Evolutionary conservation across 2,888 invertebrate genomes (phyloP).

Genomic region (Euclidia mi): DNA sequence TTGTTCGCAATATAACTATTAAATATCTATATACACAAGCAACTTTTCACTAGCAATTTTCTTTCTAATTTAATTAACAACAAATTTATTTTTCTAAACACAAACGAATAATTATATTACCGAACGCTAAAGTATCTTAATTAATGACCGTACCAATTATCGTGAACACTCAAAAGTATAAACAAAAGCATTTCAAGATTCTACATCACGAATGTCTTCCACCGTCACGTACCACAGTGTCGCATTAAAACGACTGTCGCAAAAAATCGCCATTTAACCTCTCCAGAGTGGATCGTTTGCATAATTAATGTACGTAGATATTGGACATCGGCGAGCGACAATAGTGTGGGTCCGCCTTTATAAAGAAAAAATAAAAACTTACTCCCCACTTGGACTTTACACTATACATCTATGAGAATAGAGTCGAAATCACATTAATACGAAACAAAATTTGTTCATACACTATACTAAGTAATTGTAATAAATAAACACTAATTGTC

Average conservation of each 20-base stretch:
- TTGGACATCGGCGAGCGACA: constrained; percentile 66
- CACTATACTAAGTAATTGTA: constrained; percentile 19
- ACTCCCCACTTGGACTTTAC: constrained; percentile 8
- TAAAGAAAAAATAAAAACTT: constrained; percentile 37
- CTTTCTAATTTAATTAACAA: too few relatives aligned
- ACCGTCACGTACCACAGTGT: constrained; percentile 70
- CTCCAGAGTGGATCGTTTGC: constrained; percentile 72
- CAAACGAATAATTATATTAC: too few relatives aligned
- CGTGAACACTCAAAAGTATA: constrained; percentile 14
- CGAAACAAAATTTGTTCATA: constrained; percentile 17
- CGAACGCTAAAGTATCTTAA: too few relatives aligned
- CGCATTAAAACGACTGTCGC: constrained; percentile 68
- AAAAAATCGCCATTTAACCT: constrained; percentile 67
- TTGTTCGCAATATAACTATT: too few relatives aligned
- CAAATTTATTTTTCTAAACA: too few relatives aligned
- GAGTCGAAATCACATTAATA: constrained; percentile 2
- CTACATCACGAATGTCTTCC: constrained; percentile 52
- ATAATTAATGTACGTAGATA: constrained; percentile 78
- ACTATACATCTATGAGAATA: constrained; percentile 1
- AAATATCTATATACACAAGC: too few relatives aligned
- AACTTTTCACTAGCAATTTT: too few relatives aligned
- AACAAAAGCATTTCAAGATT: constrained; percentile 48
- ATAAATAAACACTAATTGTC: constrained; percentile 24
- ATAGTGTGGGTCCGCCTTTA: constrained; percentile 51
- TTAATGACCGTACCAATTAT: neutral